Conservation (phyloP, 2,888 invertebrate genomes). For the Chymomyza procnemis region DNA sequence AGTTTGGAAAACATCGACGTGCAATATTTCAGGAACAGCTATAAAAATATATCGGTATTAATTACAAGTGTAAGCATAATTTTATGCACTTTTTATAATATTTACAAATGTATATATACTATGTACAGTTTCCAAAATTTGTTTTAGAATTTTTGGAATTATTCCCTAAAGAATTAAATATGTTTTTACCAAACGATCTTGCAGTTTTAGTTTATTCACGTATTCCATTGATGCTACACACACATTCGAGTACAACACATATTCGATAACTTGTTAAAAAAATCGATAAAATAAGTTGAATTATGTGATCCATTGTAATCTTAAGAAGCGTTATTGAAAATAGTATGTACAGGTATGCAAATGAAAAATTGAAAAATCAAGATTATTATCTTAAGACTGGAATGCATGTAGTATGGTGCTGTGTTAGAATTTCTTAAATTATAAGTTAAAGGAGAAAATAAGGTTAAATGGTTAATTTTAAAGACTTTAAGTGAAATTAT, state of each 20-base stretch:
- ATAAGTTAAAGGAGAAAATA: too few species aligned
- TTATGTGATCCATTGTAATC: not conserved
- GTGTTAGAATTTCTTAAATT: too few species aligned
- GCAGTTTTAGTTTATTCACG: not conserved
- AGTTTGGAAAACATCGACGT: constrained; percentile 86
- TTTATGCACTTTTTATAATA: constrained; percentile 33
- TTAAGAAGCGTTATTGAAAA: not conserved
- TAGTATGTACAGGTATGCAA: not conserved
- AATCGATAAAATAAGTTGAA: not conserved
- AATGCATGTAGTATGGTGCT: not conserved
- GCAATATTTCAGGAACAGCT: constrained; percentile 86
- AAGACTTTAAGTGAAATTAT: too few species aligned
- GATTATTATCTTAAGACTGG: not conserved
- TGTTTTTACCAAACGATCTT: not conserved
- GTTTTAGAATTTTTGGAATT: not conserved
- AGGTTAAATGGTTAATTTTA: too few species aligned
- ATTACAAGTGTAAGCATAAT: constrained; percentile 36
- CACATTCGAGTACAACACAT: not conserved
- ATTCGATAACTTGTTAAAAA: not conserved
- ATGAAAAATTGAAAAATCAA: not conserved
- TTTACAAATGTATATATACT: not conserved
- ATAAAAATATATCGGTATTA: constrained; percentile 55
- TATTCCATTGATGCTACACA: not conserved
- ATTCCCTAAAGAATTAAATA: not conserved
- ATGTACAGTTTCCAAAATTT: not conserved